Percentiles rank a stretch among this genome's conserved stretches.
Conservation (phyloP, 2,113 vertebrate species). For the Bufo bufo region DNA sequence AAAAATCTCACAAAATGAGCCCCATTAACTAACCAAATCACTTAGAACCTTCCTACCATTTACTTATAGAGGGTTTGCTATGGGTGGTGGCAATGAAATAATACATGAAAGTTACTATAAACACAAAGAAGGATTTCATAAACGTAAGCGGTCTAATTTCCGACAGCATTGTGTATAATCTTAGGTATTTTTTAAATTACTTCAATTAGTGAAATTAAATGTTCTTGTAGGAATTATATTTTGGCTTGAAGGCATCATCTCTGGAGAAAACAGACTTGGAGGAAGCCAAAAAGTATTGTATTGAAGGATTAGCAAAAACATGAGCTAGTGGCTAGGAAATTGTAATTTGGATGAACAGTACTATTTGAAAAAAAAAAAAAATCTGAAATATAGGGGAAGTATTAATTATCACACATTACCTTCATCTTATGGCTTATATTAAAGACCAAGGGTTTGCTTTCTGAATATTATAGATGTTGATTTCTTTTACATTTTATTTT, state of each 20-base stretch:
- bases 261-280: not conserved
- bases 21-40: not conserved
- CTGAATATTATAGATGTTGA: too few relatives aligned
- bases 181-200: not conserved
- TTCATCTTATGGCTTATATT: too few relatives aligned
- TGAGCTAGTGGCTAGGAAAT: constrained; percentile 6
- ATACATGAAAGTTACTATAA: not conserved
- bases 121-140: not conserved
- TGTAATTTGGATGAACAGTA: constrained; percentile 9
- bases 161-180: not conserved
- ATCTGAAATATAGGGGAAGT: constrained; percentile 8
- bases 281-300: constrained; percentile 35
- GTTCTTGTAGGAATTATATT: not conserved
- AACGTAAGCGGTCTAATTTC: constrained; percentile 3
- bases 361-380: not conserved
- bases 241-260: constrained; percentile 16
- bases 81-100: not conserved
- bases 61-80: not conserved
- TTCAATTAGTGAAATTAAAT: not conserved
- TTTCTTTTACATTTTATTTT: too few relatives aligned
- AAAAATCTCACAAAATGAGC: not conserved
- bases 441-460: constrained; percentile 6
- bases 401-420: not conserved
- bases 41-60: not conserved
- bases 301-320: constrained; percentile 14